Evolutionary conservation across 2,888 invertebrate genomes (phyloP), one percentile per base, ranked within the genome.

Genomic region (Corbicula japonica): DNA sequence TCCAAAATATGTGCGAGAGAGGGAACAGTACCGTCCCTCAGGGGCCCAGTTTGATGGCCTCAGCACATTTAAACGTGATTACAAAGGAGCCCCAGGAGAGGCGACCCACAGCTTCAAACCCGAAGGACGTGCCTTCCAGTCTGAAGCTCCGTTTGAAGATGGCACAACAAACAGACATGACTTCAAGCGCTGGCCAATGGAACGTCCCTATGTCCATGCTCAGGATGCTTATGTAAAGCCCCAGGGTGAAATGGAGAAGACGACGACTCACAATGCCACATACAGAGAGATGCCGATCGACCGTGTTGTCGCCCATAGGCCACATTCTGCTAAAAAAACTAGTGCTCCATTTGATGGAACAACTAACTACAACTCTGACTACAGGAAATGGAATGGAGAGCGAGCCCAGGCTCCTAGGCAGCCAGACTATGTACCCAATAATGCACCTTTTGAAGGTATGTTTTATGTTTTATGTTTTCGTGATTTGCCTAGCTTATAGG

Each of bases 361-460:
- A 26, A 92, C 92, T 41, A 92, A 89, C 76, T 92, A 92, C 84
- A 84, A 75, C n/a, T 65, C 82, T 10, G 92, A 92, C 76, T 92
- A 81, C 87, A 83, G 78, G 52, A 86, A 90, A 72, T 91, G 91
- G 91, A 85, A 87, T 21, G 87, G 84, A 12, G 81, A 86, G 21
- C 83, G 89, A 70, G 85, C 87, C 2, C 71, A 84, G 58, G 78
- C 86, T 6, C 84, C 77, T 18, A 83, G 81, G 69, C 86, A 85
- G 61, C 80, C 87, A 0, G 91, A 88, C n/a, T 93, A 93, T 78
- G 76, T 86, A 30, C 90, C 92, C 30, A 92, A 89, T 34, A 84
- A 79, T 15, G 92, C 89, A n/a, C 92, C 92, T 54, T 94, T 94
- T 83, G 92, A 93, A 71, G 93, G 93, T 35, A 82, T 83, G 35